Percentiles rank a stretch among this genome's conserved stretches.
phyloP scores from a whole-genome alignment of 2,113 vertebrate genomes.

The Megalops atlanticus region DNA sequence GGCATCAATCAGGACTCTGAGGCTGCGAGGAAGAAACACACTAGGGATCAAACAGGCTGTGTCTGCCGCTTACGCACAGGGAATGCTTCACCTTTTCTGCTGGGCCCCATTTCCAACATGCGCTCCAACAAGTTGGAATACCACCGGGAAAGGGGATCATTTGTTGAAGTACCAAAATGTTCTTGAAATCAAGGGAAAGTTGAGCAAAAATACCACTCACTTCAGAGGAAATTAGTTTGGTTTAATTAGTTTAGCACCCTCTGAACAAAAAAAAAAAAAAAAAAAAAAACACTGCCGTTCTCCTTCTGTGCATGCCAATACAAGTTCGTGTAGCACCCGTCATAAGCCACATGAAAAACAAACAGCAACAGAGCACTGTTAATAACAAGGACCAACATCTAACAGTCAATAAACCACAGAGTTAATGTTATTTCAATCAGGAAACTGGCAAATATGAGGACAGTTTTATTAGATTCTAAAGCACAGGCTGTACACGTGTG shows the following conservation, averaged over 20 bases:
- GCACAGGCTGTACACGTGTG: no score
- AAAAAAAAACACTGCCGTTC: no score
- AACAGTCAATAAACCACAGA: no score
- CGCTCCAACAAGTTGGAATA: conserved; percentile 33
- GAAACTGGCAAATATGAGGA: no score
- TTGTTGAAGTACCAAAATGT: not conserved
- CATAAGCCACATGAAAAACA: no score
- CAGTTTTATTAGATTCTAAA: no score
- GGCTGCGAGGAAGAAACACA: conserved; percentile 42
- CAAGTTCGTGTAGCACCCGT: no score
- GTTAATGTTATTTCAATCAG: no score
- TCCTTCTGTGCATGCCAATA: no score
- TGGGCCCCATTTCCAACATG: conserved; percentile 27
- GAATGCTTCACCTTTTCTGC: conserved; percentile 36
- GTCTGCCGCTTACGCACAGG: conserved; percentile 28
- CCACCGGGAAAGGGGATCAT: not conserved
- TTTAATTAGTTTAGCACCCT: not conserved
- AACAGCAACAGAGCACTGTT: no score
- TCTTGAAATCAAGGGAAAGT: not conserved
- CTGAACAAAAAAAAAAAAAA: not conserved
- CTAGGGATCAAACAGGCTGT: conserved; percentile 39
- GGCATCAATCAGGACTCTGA: conserved; percentile 55
- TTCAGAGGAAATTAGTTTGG: not conserved
- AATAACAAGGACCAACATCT: no score
- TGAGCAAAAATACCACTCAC: not conserved